These are phyloP conservation scores for Microchrysa polita DNA, from an alignment of 2,888 invertebrate genomes.

Conservation along the genomic window DNA sequence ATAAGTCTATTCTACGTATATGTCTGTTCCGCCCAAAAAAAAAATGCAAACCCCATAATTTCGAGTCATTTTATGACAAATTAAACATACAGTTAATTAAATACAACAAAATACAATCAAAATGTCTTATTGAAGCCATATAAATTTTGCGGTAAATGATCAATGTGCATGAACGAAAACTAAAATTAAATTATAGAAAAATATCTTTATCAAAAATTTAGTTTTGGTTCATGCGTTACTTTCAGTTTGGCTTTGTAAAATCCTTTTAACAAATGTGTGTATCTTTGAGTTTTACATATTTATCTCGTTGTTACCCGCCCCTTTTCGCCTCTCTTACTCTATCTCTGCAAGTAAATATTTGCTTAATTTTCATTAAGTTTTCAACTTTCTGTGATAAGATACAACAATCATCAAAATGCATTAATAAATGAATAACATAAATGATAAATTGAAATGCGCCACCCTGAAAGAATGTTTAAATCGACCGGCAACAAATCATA, in stretches of 20 bases:
- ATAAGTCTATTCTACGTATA: too few relatives aligned
- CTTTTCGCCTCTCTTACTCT: background rate
- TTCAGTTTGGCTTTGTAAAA: too few relatives aligned
- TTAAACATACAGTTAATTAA: too few relatives aligned
- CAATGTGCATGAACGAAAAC: too few relatives aligned
- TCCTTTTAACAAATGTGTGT: too few relatives aligned
- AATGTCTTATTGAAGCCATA: too few relatives aligned
- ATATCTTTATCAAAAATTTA: background rate
- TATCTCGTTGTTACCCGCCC: background rate
- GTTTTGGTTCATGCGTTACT: background rate
- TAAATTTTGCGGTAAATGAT: too few relatives aligned
- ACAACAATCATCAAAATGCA: constrained; percentile 52
- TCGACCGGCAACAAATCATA: too few relatives aligned
- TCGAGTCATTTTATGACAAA: background rate
- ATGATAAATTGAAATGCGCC: constrained; percentile 33
- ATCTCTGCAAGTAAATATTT: constrained; percentile 29
- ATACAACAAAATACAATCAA: too few relatives aligned
- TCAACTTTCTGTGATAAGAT: constrained; percentile 56
- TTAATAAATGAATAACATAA: background rate
- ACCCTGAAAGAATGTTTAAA: constrained; percentile 43
- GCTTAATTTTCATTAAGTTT: constrained; percentile 47
- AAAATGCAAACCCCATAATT: too few relatives aligned
- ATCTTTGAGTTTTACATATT: background rate
- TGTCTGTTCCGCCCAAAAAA: too few relatives aligned
- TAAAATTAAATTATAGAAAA: background rate